Evolutionary conservation across 2,888 invertebrate species (phyloP), one percentile per base, ranked within the genome.

Genomic region (Drosophila planitibia): DNA sequence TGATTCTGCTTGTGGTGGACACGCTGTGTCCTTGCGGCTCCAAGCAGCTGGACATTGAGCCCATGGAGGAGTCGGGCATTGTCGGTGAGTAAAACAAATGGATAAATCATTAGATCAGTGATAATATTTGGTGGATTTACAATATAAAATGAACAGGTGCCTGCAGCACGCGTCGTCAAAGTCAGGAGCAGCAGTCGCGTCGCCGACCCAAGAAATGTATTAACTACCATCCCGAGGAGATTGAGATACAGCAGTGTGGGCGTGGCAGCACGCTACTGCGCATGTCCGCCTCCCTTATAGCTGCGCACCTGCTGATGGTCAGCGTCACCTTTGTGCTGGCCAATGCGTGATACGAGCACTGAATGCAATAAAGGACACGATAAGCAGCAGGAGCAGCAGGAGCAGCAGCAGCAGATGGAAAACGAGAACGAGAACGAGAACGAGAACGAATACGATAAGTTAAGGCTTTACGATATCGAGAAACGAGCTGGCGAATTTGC

Each of bases 11-110:
- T 77, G 98, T 97, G 78, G 97, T 98, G 86, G 97, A 98, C 93
- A 97, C 97, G 30, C 94, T 97, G 83, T 97, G 97, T 92, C 97
- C 97, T 59, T 98, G 97, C 94, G 97, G 97, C 80, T 97, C 96
- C 91, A 97, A 97, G 93, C 96, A 97, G 91, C 94, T 97, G 79
- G 97, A 97, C 93, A 97, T 97, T 92, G 95, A 96, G 69, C 96
- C 97, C 76, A 94, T 96, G 89, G 96, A 96, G 93, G 94, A 96
- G 58, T 94, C 95, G 52, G 95, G 95, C 73, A 95, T 95, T 83
- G 93, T 93, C 44, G 93, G 94, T 93, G 77, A 82, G 89, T 86
- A 25, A 1, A 37, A 2, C 1, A 19, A 25, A 6, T 9, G 16
- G 3, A 28, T 28, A 33, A 14, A 37, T 30, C 12, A 19, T 35